Evolutionary conservation across 2,113 vertebrate genomes (phyloP), one percentile per base, ranked within the genome.

Genomic region (Camelus dromedarius): DNA sequence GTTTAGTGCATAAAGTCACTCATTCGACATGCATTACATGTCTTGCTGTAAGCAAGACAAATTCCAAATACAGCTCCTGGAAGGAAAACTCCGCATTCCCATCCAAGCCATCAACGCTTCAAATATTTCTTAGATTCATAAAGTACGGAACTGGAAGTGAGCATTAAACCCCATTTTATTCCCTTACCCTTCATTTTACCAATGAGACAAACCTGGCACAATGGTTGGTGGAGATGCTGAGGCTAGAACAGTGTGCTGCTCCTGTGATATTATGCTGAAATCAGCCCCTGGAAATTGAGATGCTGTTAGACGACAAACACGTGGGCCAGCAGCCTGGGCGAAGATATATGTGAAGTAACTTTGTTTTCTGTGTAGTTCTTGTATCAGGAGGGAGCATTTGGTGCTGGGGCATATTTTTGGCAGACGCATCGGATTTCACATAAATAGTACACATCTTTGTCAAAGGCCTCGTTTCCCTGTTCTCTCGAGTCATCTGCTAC

Each of bases 341-440:
- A 35, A 96, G 87, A 96, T 30, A 89, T 87, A 69, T 56, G 70
- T 54, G 69, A 96, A 97, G 91, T 75, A 18, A 35, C 50, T 97
- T 70, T 95, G 89, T 97, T 92, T 85, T 96, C 83, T 54, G 81
- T 52, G 75, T 18, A 64, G 96, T 90, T 73, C 89, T 19, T 80
- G 10, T 91, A 91, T 50, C 86, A 96, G 42, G 96, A 93, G 72
- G 32, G 97, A 77, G 82, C 96, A 96, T 88, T 54, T 91, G 6
- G 35, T n/a, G 95, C 72, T 46, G 83, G 93, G 93, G 93, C 90
- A 1, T 97, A 95, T 97, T 98, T 98, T 96, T 91, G 96, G 96
- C 96, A 88, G 89, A 96, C 73, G 46, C 89, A 26, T 28, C 6
- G 19, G 42, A 50, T 52, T 96, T 93, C 73, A 67, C 0, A 5